Base-by-base conservation (phyloP, 2,113 vertebrate genomes). In the Apeltes quadracus region DNA sequence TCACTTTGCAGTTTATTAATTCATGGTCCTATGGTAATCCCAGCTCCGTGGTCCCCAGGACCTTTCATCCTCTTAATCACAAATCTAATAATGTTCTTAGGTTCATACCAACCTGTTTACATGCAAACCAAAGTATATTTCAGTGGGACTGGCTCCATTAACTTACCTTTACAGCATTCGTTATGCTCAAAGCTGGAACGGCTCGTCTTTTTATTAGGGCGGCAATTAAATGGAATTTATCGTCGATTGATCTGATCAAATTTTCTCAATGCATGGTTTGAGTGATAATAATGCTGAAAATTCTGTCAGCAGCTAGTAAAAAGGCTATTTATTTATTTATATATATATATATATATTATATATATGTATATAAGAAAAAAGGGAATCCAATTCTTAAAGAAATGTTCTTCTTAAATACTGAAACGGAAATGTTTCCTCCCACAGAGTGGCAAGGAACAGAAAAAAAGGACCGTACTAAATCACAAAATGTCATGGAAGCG, bases 401-500 rank as follows among this genome's bases (percentile, higher is more conserved):
- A 67, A 63, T 20, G 58, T 61, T 44, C 46, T 22, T 27, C 41
- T 34, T 23, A 68, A 73, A 23, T 4, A 7, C 53, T 23, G 36
- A 67, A 64, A 69, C 34, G 41, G 54, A 55, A 46, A 50, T 16
- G 2, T 34, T 66, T 79, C 68, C 78, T 59, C 67, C 58, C 59
- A 65, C 70, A 3, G 18, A 10, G 14, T 27, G 18, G 25, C 43
- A 48, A 16, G 29, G 32, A 38, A 25, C 68, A 36, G 15, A 18
- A 44, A 53, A 57, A 3, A 43, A 56, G 29, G 22, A 74, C n/a
- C 36, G 27, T 43, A 50, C 18, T 18, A 68, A 69, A 80, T 72
- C 62, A 62, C 16, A 73, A 73, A 85, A 70, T 48, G 64, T 71
- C 82, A 83, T 51, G 53, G 53, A 41, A 59, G 68, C 7, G 29